Base-by-base conservation (phyloP, 2,113 vertebrate species). In the Philantomba maxwellii region DNA sequence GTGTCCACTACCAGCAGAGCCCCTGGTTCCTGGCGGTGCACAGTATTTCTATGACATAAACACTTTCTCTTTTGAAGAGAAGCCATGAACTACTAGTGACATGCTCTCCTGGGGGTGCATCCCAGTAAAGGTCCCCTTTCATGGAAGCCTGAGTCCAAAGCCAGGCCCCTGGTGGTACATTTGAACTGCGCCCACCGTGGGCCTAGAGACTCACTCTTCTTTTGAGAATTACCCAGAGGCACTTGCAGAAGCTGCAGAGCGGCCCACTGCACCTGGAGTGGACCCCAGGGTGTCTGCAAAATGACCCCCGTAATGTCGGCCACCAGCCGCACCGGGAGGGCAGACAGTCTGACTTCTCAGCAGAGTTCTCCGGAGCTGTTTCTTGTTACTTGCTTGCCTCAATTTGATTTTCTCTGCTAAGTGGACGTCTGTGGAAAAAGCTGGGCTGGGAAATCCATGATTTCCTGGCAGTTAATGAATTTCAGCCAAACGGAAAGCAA, bases 381-480 rank as follows among this genome's bases (percentile, higher is more conserved):
- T 98, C 98, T 98, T 55, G 95, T 98, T 97, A 98, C 96, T 45
- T 7, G 3, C 96, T 94, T 75, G 94, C 89, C 70, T 87, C 17
- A 8, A 73, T 97, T 81, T 92, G 96, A 96, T 98, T 98, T 96
- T 94, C 98, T 96, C 94, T 43, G 91, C 96, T 96, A 93, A 93
- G 3, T 82, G 81, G 97, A 97, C 95, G 96, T 94, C 58, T 12
- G 55, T 43, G 97, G 98, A 92, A 96, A 55, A 97, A 95, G 96
- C 84, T 1, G 82, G 84, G 85, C 26, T 97, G 92, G 96, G 98
- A 98, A 98, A 98, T 96, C 98, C 98, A 93, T 13, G 95, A 96
- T 98, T 98, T 98, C 98, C 98, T 98, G 98, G n/a, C 93, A 2
- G 95, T 87, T 98, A 97, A 98, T 97, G 98, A 96, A 96, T 95